Percentiles rank a stretch among this genome's conserved stretches.
Conservation (phyloP, 2,888 invertebrate species). For the Amiota mariae region DNA sequence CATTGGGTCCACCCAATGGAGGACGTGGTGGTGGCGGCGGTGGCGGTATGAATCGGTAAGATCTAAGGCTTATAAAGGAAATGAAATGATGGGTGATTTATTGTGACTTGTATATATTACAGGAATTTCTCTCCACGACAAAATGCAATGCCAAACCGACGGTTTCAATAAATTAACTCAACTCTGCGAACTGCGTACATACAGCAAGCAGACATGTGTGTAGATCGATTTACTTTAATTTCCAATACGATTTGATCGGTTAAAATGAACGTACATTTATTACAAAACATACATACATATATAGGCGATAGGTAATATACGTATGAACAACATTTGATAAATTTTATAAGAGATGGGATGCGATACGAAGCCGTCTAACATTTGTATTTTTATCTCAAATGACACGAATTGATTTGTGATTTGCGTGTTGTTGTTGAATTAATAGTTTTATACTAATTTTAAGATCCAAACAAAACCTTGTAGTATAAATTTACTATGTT, state of each 20-base stretch:
- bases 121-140: conserved; percentile 53
- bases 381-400: not conserved
- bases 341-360: too few species aligned
- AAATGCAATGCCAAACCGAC: conserved; percentile 70
- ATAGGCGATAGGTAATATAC: too few species aligned
- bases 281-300: too few species aligned
- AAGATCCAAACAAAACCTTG: conserved; percentile 11
- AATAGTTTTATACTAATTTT: conserved; percentile 12
- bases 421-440: not conserved
- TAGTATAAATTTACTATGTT: conserved; percentile 21
- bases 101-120: not conserved
- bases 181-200: not conserved
- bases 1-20: conserved; percentile 53
- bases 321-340: too few species aligned
- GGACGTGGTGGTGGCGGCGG: conserved; percentile 50
- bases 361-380: not conserved
- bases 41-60: conserved; percentile 64
- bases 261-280: too few species aligned
- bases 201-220: too few species aligned
- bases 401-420: conserved; percentile 1
- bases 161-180: conserved; percentile 14
- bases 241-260: too few species aligned
- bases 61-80: not conserved
- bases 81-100: not conserved
- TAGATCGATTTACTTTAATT: too few species aligned